These are phyloP conservation scores for Amyelois transitella DNA, from an alignment of 1,140 invertebrate genomes.

Conservation along the genomic window DNA sequence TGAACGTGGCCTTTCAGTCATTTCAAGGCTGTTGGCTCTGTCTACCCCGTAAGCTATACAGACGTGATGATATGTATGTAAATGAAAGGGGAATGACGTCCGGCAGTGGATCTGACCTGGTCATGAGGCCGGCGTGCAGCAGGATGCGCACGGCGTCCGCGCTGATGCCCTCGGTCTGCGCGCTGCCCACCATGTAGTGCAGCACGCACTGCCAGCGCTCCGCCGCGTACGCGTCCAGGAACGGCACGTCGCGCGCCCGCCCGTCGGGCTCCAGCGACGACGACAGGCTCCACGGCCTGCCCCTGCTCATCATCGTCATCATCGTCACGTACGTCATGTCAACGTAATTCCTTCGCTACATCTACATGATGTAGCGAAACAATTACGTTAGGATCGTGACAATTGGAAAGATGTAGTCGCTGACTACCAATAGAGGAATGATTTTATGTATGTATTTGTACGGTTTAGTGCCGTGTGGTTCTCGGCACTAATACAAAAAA, in stretches of 20 bases:
- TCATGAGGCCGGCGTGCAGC: slow-evolving; percentile 94
- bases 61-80: not conserved
- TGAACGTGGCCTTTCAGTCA: too few relatives aligned
- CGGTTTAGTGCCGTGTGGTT: too few relatives aligned
- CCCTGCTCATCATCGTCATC: slow-evolving; percentile 75
- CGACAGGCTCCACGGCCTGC: slow-evolving; percentile 90
- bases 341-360: too few relatives aligned
- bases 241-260: slow-evolving; percentile 90
- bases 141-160: slow-evolving; percentile 94
- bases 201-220: slow-evolving; percentile 97
- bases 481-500: too few relatives aligned
- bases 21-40: too few relatives aligned
- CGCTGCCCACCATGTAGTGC: slow-evolving; percentile 96
- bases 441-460: too few relatives aligned
- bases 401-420: too few relatives aligned
- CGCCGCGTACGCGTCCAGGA: slow-evolving; percentile 93
- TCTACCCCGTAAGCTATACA: too few relatives aligned
- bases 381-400: too few relatives aligned
- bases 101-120: slow-evolving; percentile 71
- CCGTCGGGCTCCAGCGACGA: slow-evolving; percentile 89
- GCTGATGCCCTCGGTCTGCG: slow-evolving; percentile 88
- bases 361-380: too few relatives aligned
- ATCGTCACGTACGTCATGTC: too few relatives aligned
- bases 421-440: too few relatives aligned
- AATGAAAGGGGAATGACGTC: not conserved